Evolutionary conservation across 2,888 invertebrate species (phyloP).

Genomic region (Watsonalla cultraria): DNA sequence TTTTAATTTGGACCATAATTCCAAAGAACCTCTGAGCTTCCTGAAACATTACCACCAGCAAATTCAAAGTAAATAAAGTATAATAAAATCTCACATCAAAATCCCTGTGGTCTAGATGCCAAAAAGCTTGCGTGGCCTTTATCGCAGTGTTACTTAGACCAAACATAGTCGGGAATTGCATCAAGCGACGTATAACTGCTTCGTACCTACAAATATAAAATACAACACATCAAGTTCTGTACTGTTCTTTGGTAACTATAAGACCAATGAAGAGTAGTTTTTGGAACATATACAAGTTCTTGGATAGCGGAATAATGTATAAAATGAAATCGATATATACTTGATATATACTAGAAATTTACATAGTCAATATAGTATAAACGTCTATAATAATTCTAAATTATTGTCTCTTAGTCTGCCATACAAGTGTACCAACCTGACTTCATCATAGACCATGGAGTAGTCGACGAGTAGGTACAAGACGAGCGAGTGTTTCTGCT

Average conservation of each 20-base stretch:
- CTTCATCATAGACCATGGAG: slow-evolving; percentile 82
- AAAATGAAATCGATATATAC: too few species aligned
- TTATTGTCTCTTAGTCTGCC: too few species aligned
- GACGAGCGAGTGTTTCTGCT: slow-evolving; percentile 87
- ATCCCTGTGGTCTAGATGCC: slow-evolving; percentile 93
- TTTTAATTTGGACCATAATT: too few species aligned
- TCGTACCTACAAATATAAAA: slow-evolving; percentile 60
- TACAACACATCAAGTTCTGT: background rate
- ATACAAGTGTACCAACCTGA: slow-evolving; percentile 45
- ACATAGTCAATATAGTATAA: too few species aligned
- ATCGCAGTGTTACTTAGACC: slow-evolving; percentile 85
- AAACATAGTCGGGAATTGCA: slow-evolving; percentile 90
- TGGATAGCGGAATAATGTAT: too few species aligned
- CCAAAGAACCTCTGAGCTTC: too few species aligned
- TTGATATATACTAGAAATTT: too few species aligned
- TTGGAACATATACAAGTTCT: too few species aligned
- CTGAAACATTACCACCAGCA: too few species aligned
- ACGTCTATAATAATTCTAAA: too few species aligned
- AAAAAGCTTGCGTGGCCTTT: slow-evolving; percentile 91
- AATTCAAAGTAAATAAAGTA: background rate
- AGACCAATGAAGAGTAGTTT: too few species aligned
- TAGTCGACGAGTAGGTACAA: slow-evolving; percentile 91
- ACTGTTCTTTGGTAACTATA: too few species aligned
- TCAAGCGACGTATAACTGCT: slow-evolving; percentile 83
- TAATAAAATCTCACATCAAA: slow-evolving; percentile 80